A percentile compares a stretch with the other conserved stretches of the same genome.
Evolutionary conservation across 2,797 vertebrate species (phyloP).

Genomic region (Lophius americanus): DNA sequence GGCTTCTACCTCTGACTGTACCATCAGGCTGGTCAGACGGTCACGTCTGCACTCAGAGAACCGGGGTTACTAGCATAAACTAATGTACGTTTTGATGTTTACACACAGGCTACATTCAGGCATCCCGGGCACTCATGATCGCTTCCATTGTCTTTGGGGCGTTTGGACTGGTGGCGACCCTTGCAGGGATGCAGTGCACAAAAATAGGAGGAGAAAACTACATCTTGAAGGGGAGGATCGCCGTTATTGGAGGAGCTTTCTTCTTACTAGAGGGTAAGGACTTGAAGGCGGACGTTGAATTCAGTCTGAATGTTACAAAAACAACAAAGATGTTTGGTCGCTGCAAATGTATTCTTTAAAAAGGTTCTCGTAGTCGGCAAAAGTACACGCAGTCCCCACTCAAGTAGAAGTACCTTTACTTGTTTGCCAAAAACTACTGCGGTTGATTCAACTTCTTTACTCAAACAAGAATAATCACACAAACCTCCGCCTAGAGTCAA

Average conservation of each 20-base stretch:
- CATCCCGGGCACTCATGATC: slow-evolving; percentile 90
- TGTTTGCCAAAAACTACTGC: too few relatives aligned
- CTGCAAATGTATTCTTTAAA: too few relatives aligned
- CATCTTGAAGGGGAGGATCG: slow-evolving; percentile 82
- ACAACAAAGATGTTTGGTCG: too few relatives aligned
- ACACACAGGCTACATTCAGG: slow-evolving; percentile 87
- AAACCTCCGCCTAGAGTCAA: too few relatives aligned
- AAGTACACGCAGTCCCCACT: too few relatives aligned
- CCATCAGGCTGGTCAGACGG: neutral
- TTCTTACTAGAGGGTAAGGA: slow-evolving; percentile 86
- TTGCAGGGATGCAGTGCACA: slow-evolving; percentile 87
- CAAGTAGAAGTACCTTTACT: too few relatives aligned
- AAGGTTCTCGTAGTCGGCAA: too few relatives aligned
- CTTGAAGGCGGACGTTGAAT: neutral
- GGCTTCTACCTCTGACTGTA: neutral
- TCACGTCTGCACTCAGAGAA: neutral
- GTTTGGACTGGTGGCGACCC: slow-evolving; percentile 79
- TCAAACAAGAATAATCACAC: too few relatives aligned
- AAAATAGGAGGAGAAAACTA: slow-evolving; percentile 83
- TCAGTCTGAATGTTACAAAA: too few relatives aligned
- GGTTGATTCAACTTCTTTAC: too few relatives aligned
- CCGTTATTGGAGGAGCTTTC: slow-evolving; percentile 80
- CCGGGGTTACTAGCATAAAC: neutral
- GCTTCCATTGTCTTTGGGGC: slow-evolving; percentile 84
- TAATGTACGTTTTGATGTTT: slow-evolving; percentile 14